phyloP scores from a whole-genome alignment of 2,888 invertebrate species.

The Pseudococcus longispinus region DNA sequence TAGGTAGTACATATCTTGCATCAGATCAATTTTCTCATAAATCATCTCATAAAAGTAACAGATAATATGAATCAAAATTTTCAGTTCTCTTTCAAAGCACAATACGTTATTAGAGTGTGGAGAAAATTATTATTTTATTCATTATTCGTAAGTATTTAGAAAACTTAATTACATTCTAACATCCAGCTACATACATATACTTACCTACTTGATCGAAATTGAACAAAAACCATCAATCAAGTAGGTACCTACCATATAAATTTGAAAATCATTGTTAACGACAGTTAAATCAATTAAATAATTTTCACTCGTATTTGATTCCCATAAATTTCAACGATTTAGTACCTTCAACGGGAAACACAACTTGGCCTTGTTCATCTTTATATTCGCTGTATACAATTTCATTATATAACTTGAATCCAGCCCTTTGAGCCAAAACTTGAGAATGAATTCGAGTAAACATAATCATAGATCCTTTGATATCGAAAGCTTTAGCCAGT shows the following conservation, averaged over 20 bases:
- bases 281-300: background rate
- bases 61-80: no score
- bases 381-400: constrained; percentile 55
- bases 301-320: background rate
- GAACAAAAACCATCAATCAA: no score
- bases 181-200: no score
- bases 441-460: constrained; percentile 54
- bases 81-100: no score
- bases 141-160: no score
- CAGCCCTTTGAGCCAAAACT: constrained; percentile 46
- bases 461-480: constrained; percentile 44
- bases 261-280: background rate
- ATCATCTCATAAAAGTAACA: no score
- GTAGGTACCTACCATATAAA: background rate
- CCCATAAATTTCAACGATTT: constrained; percentile 53
- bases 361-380: constrained; percentile 47
- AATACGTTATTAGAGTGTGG: no score
- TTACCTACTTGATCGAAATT: no score
- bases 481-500: constrained; percentile 13
- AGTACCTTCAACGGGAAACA: constrained; percentile 46
- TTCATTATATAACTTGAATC: constrained; percentile 50
- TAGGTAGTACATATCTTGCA: no score
- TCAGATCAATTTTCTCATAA: no score
- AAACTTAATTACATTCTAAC: no score
- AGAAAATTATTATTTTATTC: no score